A percentile compares a stretch with the other conserved stretches of the same genome.
Evolutionary conservation across 2,888 invertebrate species (phyloP).

Genomic region (Agriotes lineatus): DNA sequence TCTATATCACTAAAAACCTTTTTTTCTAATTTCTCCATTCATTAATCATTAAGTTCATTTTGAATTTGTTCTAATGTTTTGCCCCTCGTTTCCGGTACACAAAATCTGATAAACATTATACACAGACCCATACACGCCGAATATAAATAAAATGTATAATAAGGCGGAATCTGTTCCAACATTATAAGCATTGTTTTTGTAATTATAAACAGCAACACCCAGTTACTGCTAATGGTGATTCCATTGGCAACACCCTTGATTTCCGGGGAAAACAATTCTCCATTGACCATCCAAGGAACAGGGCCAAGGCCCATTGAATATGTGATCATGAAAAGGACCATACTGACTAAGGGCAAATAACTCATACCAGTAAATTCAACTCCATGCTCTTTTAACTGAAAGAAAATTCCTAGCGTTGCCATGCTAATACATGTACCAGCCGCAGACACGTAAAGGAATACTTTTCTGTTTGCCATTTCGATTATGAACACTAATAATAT

Average conservation of each 20-base stretch:
- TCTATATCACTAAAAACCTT: too few species aligned
- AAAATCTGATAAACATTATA: constrained; percentile 40
- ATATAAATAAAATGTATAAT: constrained; percentile 46
- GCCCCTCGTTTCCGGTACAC: constrained; percentile 42
- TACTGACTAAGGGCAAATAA: constrained; percentile 38
- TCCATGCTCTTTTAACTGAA: constrained; percentile 3
- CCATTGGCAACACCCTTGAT: constrained; percentile 45
- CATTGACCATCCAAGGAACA: constrained; percentile 46
- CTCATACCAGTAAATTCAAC: constrained; percentile 27
- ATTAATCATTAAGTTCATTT: constrained; percentile 23
- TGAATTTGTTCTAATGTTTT: constrained; percentile 40
- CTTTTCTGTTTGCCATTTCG: constrained; percentile 82
- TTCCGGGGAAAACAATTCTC: constrained; percentile 44
- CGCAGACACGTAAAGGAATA: constrained; percentile 54
- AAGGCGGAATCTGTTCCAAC: constrained; percentile 34
- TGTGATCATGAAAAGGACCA: constrained; percentile 39
- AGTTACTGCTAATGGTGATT: constrained; percentile 43
- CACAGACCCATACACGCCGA: constrained; percentile 36
- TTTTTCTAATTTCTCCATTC: too few species aligned
- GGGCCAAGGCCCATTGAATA: constrained; percentile 46
- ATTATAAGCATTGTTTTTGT: constrained; percentile 44
- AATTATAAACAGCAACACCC: constrained; percentile 42
- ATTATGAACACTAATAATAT: constrained; percentile 76
- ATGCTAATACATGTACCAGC: constrained; percentile 29
- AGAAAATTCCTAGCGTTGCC: constrained; percentile 16